Conservation (phyloP, 2,797 vertebrate genomes). For the Okamejei kenojei region DNA sequence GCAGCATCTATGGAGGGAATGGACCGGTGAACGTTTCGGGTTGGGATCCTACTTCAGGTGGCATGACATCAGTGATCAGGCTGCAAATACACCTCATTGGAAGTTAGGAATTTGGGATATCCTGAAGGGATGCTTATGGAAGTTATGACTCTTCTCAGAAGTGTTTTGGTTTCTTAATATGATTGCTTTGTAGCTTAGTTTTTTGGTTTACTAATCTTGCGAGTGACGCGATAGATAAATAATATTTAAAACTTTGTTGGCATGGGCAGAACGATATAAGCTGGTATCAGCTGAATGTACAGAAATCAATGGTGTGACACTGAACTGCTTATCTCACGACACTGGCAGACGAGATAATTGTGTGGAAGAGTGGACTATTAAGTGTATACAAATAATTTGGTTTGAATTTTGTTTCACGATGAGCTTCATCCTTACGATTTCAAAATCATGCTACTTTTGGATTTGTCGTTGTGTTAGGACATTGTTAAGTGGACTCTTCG, state of each 20-base stretch:
- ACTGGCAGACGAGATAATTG: background rate
- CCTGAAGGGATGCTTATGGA: background rate
- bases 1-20: no score
- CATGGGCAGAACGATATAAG: background rate
- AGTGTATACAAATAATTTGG: background rate
- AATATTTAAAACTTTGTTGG: conserved; percentile 9
- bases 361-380: background rate
- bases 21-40: no score
- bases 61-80: no score
- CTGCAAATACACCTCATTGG: no score
- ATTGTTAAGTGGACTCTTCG: background rate
- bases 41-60: no score
- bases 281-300: background rate
- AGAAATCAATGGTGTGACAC: conserved; percentile 26
- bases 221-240: background rate
- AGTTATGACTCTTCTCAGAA: background rate
- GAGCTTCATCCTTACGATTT: background rate
- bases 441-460: background rate
- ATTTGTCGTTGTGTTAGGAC: background rate
- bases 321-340: background rate
- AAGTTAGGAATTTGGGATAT: no score
- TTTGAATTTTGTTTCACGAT: background rate
- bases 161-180: background rate
- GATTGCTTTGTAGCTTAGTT: background rate
- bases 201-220: background rate